Conservation (phyloP, 2,797 vertebrate species). For the Pseudochaenichthys georgianus region DNA sequence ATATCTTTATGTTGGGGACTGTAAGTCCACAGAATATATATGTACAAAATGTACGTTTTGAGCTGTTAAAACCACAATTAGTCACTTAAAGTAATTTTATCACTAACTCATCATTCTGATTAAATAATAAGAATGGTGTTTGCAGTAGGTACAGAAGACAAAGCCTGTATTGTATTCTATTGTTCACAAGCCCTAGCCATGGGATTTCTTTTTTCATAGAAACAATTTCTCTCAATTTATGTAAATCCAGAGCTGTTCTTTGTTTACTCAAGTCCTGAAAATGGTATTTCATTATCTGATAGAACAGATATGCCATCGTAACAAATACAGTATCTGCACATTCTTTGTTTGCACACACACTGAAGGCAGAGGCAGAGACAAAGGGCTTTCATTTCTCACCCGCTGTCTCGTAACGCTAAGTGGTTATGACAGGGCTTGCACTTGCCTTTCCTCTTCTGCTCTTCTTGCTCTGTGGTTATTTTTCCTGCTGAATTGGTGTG, state of each 20-base stretch:
- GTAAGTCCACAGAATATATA: background rate
- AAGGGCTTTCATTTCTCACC: constrained; percentile 76
- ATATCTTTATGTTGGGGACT: background rate
- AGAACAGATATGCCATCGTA: constrained; percentile 30
- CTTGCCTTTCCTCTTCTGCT: constrained; percentile 55
- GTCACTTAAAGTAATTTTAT: background rate
- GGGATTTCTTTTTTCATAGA: constrained; percentile 4
- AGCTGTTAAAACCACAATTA: constrained; percentile 3
- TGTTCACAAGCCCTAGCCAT: constrained; percentile 17
- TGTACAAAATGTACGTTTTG: background rate
- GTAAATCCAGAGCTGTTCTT: constrained; percentile 59
- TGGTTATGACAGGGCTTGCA: constrained; percentile 70
- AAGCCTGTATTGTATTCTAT: constrained; percentile 29
- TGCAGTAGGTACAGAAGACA: constrained; percentile 18
- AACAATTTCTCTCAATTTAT: constrained; percentile 41
- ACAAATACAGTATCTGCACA: constrained; percentile 42
- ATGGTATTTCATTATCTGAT: constrained; percentile 65
- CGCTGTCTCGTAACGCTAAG: constrained; percentile 69
- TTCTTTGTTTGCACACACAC: constrained; percentile 63
- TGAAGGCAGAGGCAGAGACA: constrained; percentile 74
- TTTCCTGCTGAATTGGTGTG: constrained; percentile 49
- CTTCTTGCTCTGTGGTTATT: constrained; percentile 53
- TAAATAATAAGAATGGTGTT: constrained; percentile 31
- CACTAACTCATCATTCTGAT: constrained; percentile 12
- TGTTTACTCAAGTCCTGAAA: constrained; percentile 53